Conservation (phyloP, 2,113 vertebrate genomes). For the Argyrosomus japonicus region DNA sequence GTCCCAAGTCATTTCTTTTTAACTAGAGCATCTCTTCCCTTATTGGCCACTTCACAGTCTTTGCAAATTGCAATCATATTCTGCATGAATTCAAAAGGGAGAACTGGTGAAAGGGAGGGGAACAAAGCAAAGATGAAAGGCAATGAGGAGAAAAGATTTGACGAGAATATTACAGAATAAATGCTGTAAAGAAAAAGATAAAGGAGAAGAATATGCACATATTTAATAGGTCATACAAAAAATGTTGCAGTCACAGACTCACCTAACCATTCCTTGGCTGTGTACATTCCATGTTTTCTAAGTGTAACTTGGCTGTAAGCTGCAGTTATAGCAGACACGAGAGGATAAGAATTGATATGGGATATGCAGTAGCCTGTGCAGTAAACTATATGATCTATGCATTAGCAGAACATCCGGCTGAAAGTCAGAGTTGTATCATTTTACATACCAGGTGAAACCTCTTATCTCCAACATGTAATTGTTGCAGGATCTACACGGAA, state of each 20-base stretch:
- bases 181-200: background rate
- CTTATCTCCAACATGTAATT: constrained; percentile 19
- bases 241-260: constrained; percentile 7
- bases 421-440: constrained; percentile 16
- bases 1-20: constrained; percentile 44
- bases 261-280: background rate
- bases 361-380: constrained; percentile 19
- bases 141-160: background rate
- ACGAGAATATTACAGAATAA: background rate
- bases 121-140: constrained; percentile 31
- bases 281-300: background rate
- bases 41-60: constrained; percentile 46
- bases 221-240: background rate
- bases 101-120: background rate
- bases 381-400: constrained; percentile 27
- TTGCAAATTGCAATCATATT: constrained; percentile 42
- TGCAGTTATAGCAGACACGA: background rate
- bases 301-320: background rate
- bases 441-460: constrained; percentile 44
- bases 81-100: constrained; percentile 22
- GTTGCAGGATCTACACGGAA: background rate
- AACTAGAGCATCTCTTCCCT: constrained; percentile 27
- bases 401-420: constrained; percentile 50
- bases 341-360: background rate
- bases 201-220: background rate